Base-by-base conservation (phyloP, 2,113 vertebrate genomes). In the Patagioenas fasciata region DNA sequence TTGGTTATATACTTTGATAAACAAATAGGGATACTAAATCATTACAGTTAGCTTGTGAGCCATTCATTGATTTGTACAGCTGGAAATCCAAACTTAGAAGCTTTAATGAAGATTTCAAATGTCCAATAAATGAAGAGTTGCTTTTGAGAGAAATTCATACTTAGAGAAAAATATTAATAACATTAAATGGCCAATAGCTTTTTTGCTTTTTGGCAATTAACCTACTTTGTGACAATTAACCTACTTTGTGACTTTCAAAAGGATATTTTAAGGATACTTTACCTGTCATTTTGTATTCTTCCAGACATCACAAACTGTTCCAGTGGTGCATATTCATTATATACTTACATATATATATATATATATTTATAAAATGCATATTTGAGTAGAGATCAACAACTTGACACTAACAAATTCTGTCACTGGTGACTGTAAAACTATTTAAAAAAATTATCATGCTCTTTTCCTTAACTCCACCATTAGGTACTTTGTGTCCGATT, bases 261-360 rank as follows among this genome's bases (percentile, higher is more conserved):
- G 24, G 6, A 47, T 15, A 75, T 56, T 51, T 71, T 47, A 47
- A 47, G 44, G 18, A 47, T 47, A 47, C 19, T 47, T 47, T 24
- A 11, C 4, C 44, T 38, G 13, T 34, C 7, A 64, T 88, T 78
- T 82, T 5, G 29, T 38, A 40, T 82, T 29, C 15, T 88, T 72
- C 6, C 25, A 88, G 44, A 38, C 10, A 42, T 18, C 32, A 40
- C 26, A 26, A 42, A 66, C 24, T 31, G 21, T 28, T 91, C 89
- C 53, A 80, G 44, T 54, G n/a, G 48, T 28, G 8, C 9, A 29
- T 56, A 62, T 57, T 56, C 28, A 23, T 38, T 62, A 13, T 28
- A 61, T 29, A 18, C 10, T 15, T 11, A 18, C 0, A 48, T 3
- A 40, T 1, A 32, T 5, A 42, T 2, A 31, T n/a, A 25, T 42